Evolutionary conservation across 2,888 invertebrate genomes (phyloP), one percentile per base, ranked within the genome.

Genomic region (Malachius bipustulatus): DNA sequence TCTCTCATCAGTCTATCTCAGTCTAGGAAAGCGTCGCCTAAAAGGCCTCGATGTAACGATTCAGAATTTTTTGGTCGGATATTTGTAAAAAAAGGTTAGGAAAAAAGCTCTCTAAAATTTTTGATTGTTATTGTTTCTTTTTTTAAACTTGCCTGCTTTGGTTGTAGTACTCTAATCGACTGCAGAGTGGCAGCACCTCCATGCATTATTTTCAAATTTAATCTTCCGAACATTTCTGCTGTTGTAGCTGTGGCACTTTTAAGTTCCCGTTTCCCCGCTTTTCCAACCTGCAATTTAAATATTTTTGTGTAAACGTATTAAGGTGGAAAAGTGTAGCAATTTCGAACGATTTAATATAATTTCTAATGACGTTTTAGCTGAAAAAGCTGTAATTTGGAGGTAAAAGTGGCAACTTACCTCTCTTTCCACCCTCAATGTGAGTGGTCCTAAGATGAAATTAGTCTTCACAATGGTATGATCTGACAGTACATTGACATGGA

Each of bases 221-320:
- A 64, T 59, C 78, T 77, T 16, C 87, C 87, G 33, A 73, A 70
- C 84, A 88, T 85, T 64, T 87, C 85, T 2, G 82, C 83, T 1
- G 87, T 88, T 2, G 84, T 84, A 0, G 87, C 87, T 1, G 85
- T 87, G 2, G 88, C 88, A 47, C 83, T 85, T 57, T 85, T 78
- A 40, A 87, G 63, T 62, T 83, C 83, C 50, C 83, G 77, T 51
- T 83, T 81, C 24, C 77, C 78, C 26, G 82, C 82, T 41, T 79
- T 73, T 28, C 82, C 82, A 48, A 84, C 77, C 73, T 77, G 49
- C 16, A 60, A 56, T n/a, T n/a, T n/a, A n/a, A n/a, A n/a, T n/a
- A n/a, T n/a, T n/a, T n/a, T n/a, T n/a, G n/a, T n/a, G n/a, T n/a
- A n/a, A n/a, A 15, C 12, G 16, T 4, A 32, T 10, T n/a, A 32